Conservation (phyloP, 2,888 invertebrate genomes). For the Amblyjoppa fuscipennis region DNA sequence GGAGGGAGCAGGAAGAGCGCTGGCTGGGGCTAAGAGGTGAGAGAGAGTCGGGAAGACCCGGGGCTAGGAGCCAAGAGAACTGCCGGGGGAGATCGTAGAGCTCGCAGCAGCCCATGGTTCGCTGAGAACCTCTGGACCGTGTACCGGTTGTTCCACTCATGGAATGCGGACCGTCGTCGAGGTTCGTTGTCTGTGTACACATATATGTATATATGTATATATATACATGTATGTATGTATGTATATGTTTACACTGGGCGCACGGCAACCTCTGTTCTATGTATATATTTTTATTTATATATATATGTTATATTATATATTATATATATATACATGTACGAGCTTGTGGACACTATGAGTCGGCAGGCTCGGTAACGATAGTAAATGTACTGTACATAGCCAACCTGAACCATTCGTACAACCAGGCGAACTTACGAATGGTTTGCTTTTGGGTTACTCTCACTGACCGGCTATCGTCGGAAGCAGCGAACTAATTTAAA, state of each 20-base stretch:
- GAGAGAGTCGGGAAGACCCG: slow-evolving; percentile 27
- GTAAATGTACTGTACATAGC: too few relatives aligned
- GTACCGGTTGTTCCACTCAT: slow-evolving; percentile 85
- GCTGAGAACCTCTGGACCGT: slow-evolving; percentile 83
- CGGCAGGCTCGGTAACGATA: too few relatives aligned
- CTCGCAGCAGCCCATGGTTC: slow-evolving; percentile 42
- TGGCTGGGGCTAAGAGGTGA: neutral
- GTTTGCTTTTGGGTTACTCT: too few relatives aligned
- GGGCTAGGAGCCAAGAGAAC: slow-evolving; percentile 8
- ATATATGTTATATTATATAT: too few relatives aligned
- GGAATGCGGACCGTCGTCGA: slow-evolving; percentile 83
- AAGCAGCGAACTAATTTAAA: too few relatives aligned
- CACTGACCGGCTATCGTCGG: too few relatives aligned
- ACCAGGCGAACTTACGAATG: too few relatives aligned
- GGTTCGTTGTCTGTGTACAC: slow-evolving; percentile 64
- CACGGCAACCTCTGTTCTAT: slow-evolving; percentile 56
- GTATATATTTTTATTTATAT: too few relatives aligned
- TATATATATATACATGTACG: neutral
- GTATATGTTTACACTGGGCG: slow-evolving; percentile 59
- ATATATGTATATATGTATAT: slow-evolving; percentile 11
- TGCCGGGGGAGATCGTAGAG: slow-evolving; percentile 32
- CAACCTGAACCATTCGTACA: too few relatives aligned
- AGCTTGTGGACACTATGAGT: slow-evolving; percentile 2
- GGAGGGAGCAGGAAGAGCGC: slow-evolving; percentile 16
- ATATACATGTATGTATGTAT: too few relatives aligned